These are phyloP conservation scores for Bujurquina vittata DNA, from an alignment of 2,113 vertebrate species.

Conservation along the genomic window DNA sequence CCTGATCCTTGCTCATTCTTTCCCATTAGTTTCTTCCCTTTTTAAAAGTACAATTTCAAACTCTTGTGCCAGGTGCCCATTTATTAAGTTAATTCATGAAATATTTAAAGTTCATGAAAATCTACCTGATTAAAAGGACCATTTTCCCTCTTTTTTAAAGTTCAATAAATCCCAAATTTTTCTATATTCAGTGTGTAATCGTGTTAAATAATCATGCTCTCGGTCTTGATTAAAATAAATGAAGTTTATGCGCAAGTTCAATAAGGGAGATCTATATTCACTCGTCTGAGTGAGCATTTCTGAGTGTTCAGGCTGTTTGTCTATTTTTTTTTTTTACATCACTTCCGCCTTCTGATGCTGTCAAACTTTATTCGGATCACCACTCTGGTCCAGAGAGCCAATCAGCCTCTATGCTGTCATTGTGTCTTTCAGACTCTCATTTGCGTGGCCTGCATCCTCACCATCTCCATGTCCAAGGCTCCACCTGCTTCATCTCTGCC, in stretches of 20 bases:
- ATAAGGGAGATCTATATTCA: background rate
- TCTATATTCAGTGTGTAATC: background rate
- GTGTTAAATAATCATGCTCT: background rate
- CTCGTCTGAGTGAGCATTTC: background rate
- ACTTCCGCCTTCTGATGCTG: background rate
- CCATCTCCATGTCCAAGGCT: background rate
- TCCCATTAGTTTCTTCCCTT: background rate
- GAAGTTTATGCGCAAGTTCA: background rate
- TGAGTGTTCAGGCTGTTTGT: background rate
- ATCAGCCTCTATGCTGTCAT: background rate
- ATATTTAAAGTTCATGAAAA: slow-evolving; percentile 6
- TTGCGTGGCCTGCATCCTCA: background rate
- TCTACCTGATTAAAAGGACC: background rate
- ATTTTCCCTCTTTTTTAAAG: background rate
- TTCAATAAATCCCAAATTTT: background rate
- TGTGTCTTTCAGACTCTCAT: background rate
- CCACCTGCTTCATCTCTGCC: background rate
- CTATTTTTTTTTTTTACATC: background rate
- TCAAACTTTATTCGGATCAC: background rate
- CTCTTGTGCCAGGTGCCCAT: background rate
- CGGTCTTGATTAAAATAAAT: background rate
- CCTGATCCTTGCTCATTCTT: background rate
- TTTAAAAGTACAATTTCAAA: background rate
- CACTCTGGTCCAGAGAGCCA: background rate
- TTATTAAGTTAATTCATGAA: slow-evolving; percentile 12